phyloP scores from a whole-genome alignment of 2,888 invertebrate species.

The Lochmaea crataegi region DNA sequence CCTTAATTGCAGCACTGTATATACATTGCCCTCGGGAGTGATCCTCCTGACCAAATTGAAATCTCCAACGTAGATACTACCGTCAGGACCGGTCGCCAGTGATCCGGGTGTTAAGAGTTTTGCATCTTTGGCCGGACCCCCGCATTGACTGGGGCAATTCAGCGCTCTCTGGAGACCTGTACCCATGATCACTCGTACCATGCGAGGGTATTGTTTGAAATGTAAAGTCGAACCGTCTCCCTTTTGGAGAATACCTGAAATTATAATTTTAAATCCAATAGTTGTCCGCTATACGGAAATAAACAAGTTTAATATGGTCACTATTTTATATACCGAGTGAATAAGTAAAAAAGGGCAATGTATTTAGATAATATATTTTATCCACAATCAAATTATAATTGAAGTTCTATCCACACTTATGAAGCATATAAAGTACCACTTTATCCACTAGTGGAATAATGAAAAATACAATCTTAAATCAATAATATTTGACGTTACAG shows the following conservation, averaged over 20 bases:
- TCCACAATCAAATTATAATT: no score
- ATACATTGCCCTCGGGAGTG: conserved; percentile 89
- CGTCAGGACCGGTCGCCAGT: conserved; percentile 94
- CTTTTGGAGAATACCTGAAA: conserved; percentile 86
- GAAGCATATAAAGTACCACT: no score
- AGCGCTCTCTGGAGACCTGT: conserved; percentile 88
- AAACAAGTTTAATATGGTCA: not conserved
- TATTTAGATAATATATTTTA: no score
- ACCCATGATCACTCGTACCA: conserved; percentile 92
- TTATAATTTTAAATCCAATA: not conserved
- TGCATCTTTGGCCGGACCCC: conserved; percentile 87
- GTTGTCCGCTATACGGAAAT: not conserved
- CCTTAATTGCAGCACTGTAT: conserved; percentile 75
- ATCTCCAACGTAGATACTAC: conserved; percentile 96
- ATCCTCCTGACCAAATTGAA: conserved; percentile 94
- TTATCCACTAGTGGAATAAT: no score
- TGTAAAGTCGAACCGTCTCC: conserved; percentile 93
- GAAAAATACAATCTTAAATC: no score
- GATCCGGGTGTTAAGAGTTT: conserved; percentile 93
- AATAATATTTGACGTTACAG: no score
- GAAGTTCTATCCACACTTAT: no score
- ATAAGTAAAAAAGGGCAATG: no score
- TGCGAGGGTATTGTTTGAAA: conserved; percentile 91
- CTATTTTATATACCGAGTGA: not conserved
- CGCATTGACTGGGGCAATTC: conserved; percentile 88